A percentile compares a stretch with the other conserved stretches of the same genome.
These are phyloP conservation scores for Acanthornis magna DNA, from an alignment of 2,797 vertebrate species.

Conservation along the genomic window DNA sequence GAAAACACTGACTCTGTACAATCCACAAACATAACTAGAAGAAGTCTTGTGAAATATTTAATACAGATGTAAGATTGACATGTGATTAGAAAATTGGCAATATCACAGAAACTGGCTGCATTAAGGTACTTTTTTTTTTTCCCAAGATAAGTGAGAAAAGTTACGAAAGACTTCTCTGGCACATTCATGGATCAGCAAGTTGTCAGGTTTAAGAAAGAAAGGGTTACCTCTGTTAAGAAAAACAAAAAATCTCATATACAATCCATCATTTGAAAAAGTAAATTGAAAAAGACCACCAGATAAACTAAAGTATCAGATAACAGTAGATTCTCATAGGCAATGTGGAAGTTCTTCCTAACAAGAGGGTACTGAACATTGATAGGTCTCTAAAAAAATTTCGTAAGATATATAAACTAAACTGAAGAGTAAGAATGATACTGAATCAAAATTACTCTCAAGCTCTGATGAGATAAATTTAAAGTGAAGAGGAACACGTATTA, in stretches of 20 bases:
- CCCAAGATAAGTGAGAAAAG: background rate
- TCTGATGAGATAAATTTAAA: background rate
- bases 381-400: accelerated
- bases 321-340: background rate
- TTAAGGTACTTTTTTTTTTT: background rate
- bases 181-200: background rate
- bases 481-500: background rate
- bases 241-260: background rate
- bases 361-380: background rate
- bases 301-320: background rate
- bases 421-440: background rate
- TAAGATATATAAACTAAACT: background rate
- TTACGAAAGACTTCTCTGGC: background rate
- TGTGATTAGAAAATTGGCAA: background rate
- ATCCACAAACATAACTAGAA: background rate
- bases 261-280: background rate
- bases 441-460: background rate
- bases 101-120: background rate
- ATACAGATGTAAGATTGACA: background rate
- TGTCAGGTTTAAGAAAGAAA: background rate
- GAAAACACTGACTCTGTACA: background rate
- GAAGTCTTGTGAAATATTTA: background rate
- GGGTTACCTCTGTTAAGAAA: background rate
- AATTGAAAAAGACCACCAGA: background rate
- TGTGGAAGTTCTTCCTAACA: background rate